phyloP scores from a whole-genome alignment of 1,140 invertebrate genomes.

The Ostrea edulis region DNA sequence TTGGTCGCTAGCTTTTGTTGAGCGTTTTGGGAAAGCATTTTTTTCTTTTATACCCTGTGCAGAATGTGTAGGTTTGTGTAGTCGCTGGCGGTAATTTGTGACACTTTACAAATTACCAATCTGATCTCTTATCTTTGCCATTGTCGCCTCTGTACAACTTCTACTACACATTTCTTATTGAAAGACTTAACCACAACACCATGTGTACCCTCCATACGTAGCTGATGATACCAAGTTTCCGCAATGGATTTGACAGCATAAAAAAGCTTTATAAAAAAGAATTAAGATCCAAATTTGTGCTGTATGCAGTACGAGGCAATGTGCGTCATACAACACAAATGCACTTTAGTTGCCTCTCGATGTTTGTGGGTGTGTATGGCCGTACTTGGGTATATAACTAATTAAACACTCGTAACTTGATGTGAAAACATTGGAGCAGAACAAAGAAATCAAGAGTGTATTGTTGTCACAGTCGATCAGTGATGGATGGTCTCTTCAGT shows the following conservation, averaged over 20 bases:
- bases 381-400: constrained; percentile 23
- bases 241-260: no score
- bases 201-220: background rate
- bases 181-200: background rate
- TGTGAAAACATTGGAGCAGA: background rate
- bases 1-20: background rate
- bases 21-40: background rate
- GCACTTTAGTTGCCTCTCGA: background rate
- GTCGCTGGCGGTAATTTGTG: constrained; percentile 15
- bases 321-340: background rate
- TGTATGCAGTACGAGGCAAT: background rate
- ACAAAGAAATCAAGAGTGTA: background rate
- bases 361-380: constrained; percentile 15
- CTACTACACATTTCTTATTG: background rate
- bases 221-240: no score
- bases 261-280: background rate
- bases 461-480: constrained; percentile 21
- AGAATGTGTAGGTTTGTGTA: background rate
- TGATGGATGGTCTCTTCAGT: constrained; percentile 32
- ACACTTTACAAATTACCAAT: constrained; percentile 23
- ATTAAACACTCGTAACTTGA: constrained; percentile 14
- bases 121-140: constrained; percentile 9
- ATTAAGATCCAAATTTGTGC: background rate
- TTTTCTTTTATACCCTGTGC: background rate
- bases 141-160: constrained; percentile 14